phyloP scores from a whole-genome alignment of 2,888 invertebrate species.

The Cosmopolites sordidus region DNA sequence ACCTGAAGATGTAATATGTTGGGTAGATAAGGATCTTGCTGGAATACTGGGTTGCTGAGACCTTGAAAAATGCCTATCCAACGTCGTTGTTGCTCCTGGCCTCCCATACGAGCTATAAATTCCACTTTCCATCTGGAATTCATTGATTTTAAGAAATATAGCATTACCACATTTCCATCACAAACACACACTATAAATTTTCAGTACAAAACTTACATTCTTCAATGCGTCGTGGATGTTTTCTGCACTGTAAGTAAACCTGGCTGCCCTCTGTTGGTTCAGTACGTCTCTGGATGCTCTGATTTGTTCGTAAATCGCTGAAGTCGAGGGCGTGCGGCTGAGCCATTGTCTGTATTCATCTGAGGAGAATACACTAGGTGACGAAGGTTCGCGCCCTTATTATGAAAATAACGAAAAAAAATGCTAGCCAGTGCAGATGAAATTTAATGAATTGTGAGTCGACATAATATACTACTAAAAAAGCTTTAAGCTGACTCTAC shows the following conservation, averaged over 20 bases:
- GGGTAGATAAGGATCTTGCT: conserved; percentile 70
- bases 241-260: conserved; percentile 87
- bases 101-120: conserved; percentile 59
- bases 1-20: conserved; percentile 58
- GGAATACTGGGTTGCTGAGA: conserved; percentile 59
- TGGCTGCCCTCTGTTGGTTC: conserved; percentile 65
- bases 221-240: conserved; percentile 82
- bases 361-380: conserved; percentile 66
- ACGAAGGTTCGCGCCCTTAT: conserved; percentile 44
- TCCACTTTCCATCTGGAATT: conserved; percentile 44
- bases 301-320: conserved; percentile 88
- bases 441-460: conserved; percentile 7
- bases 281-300: conserved; percentile 72
- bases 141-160: background rate
- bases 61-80: conserved; percentile 62
- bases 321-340: conserved; percentile 83
- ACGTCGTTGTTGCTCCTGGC: conserved; percentile 63
- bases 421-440: conserved; percentile 21
- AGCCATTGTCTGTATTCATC: conserved; percentile 94
- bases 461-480: background rate
- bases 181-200: background rate
- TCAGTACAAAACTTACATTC: conserved; percentile 59
- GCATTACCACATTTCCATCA: too few species aligned
- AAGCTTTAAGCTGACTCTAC: too few species aligned
- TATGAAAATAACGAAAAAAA: conserved; percentile 23